Evolutionary conservation across 1,140 invertebrate species (phyloP).

Genomic region (Pseudomyrmex concolor): DNA sequence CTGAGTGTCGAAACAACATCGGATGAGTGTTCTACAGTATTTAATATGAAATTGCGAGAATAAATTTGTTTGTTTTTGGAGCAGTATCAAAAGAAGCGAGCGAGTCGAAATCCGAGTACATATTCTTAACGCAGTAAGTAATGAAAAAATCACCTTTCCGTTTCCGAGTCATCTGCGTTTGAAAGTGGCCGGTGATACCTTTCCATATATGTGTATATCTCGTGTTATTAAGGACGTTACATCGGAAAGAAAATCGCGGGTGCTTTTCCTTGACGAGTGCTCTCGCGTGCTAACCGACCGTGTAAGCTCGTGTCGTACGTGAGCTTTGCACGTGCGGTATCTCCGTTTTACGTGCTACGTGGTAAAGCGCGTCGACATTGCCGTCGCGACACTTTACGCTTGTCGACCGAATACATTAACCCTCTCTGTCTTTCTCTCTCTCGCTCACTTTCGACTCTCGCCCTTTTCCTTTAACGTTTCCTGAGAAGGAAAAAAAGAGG

Average conservation of each 20-base stretch:
- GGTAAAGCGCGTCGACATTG: constrained; percentile 40
- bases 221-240: neutral
- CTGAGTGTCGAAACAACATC: too few relatives aligned
- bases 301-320: constrained; percentile 44
- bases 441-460: neutral
- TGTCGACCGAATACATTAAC: constrained; percentile 66
- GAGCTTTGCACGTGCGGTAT: constrained; percentile 46
- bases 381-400: constrained; percentile 53
- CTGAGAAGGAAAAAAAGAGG: neutral
- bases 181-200: too few relatives aligned
- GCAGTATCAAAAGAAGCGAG: too few relatives aligned
- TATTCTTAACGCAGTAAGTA: too few relatives aligned
- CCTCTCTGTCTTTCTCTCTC: constrained; percentile 2
- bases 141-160: too few relatives aligned
- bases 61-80: too few relatives aligned
- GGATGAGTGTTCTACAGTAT: too few relatives aligned
- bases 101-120: too few relatives aligned
- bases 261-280: neutral
- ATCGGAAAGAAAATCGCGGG: neutral
- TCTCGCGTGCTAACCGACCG: constrained; percentile 57
- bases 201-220: too few relatives aligned
- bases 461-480: constrained; percentile 1
- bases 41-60: too few relatives aligned
- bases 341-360: constrained; percentile 61
- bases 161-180: too few relatives aligned